Percentiles rank a stretch among this genome's conserved stretches.
phyloP scores from a whole-genome alignment of 2,797 vertebrate species.

The Poecilia velifera region DNA sequence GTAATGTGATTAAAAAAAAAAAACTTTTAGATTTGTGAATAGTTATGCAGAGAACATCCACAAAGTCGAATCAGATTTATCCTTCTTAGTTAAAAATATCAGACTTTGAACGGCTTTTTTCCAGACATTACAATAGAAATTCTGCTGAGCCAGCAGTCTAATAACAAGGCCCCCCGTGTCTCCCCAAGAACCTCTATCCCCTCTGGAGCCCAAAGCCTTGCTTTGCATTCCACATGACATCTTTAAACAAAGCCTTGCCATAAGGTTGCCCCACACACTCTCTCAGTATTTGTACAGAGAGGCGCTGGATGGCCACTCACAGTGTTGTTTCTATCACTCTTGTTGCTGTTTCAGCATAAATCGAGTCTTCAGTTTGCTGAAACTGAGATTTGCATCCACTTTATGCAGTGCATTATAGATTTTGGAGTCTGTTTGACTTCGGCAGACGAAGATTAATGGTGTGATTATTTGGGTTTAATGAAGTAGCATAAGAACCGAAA shows the following conservation, averaged over 20 bases:
- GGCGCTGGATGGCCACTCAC: conserved; percentile 46
- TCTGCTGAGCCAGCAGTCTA: conserved; percentile 72
- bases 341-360: conserved; percentile 71
- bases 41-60: not conserved
- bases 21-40: not conserved
- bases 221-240: conserved; percentile 76
- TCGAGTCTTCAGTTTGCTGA: conserved; percentile 43
- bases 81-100: conserved; percentile 60
- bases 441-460: conserved; percentile 64
- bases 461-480: conserved; percentile 48
- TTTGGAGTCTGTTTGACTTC: conserved; percentile 29
- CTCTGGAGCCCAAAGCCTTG: conserved; percentile 58
- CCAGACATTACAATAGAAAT: conserved; percentile 66
- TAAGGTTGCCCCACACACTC: conserved; percentile 58
- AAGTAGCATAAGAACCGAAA: conserved; percentile 26
- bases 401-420: conserved; percentile 29
- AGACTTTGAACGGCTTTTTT: conserved; percentile 57
- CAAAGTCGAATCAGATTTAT: conserved; percentile 28
- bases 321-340: conserved; percentile 58
- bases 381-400: conserved; percentile 36
- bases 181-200: conserved; percentile 53
- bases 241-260: conserved; percentile 77
- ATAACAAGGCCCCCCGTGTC: conserved; percentile 31
- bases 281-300: conserved; percentile 75
- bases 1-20: not conserved